These are phyloP conservation scores for Ptyas mucosa DNA, from an alignment of 2,113 vertebrate genomes.

Conservation along the genomic window DNA sequence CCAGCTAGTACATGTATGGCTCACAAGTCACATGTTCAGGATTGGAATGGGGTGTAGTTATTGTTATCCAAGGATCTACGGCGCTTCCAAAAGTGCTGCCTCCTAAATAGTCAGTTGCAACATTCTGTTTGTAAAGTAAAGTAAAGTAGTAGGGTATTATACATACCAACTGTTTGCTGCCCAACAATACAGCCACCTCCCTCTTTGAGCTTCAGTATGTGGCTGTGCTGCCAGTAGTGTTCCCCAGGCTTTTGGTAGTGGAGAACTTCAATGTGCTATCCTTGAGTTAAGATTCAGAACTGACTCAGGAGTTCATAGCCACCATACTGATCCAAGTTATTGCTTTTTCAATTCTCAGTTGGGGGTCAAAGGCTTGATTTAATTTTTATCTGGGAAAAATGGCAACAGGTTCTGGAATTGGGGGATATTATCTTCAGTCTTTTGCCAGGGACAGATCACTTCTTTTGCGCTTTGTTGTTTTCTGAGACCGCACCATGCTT, in stretches of 20 bases:
- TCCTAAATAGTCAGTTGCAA: neutral
- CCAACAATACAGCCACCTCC: neutral
- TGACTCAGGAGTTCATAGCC: neutral
- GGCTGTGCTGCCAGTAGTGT: neutral
- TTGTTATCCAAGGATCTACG: neutral
- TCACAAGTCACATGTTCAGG: neutral
- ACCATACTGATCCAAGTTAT: neutral
- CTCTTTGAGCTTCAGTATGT: neutral
- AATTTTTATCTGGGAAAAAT: neutral
- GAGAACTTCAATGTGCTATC: neutral
- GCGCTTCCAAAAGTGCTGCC: neutral
- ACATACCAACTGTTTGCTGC: neutral
- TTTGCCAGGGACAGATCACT: neutral
- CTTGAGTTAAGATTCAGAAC: neutral
- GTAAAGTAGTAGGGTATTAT: neutral
- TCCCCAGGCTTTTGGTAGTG: neutral
- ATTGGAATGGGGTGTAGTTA: neutral
- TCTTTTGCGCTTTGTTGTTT: neutral
- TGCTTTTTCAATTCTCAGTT: neutral
- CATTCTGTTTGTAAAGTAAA: neutral
- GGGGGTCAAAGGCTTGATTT: neutral
- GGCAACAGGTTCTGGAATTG: neutral
- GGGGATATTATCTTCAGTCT: neutral
- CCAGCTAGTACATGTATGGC: neutral
- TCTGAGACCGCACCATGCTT: neutral